Evolutionary conservation across 2,797 vertebrate genomes (phyloP).

Genomic region (Rhinichthys osculus): DNA sequence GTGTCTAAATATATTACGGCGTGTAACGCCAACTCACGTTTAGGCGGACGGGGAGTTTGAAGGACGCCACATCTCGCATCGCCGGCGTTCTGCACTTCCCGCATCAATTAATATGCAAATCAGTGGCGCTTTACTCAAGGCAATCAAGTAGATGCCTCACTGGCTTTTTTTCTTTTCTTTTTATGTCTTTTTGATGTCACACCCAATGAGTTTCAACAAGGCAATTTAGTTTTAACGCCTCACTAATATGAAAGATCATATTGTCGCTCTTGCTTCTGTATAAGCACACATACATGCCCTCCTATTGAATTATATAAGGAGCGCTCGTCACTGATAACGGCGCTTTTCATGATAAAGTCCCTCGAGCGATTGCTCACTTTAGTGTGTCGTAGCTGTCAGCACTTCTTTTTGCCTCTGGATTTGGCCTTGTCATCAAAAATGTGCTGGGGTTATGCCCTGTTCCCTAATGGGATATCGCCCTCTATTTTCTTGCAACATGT

Average conservation of each 20-base stretch:
- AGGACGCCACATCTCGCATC: constrained; percentile 35
- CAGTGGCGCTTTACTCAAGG: constrained; percentile 61
- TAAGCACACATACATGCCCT: constrained; percentile 22
- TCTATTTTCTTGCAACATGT: background rate
- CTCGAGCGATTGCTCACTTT: constrained; percentile 12
- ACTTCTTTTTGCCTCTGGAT: constrained; percentile 1
- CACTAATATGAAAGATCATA: constrained; percentile 36
- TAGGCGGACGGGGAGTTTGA: constrained; percentile 19
- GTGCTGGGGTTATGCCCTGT: background rate
- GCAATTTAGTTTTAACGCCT: constrained; percentile 41
- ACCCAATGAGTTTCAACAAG: constrained; percentile 48
- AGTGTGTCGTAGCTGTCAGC: constrained; percentile 25
- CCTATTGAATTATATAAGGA: constrained; percentile 21
- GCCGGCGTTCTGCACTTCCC: constrained; percentile 65
- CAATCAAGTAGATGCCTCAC: constrained; percentile 71
- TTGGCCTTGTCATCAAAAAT: constrained; percentile 27
- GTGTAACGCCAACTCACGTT: background rate
- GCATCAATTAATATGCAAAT: constrained; percentile 82
- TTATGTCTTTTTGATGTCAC: constrained; percentile 51
- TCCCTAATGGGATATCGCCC: background rate
- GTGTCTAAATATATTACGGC: background rate
- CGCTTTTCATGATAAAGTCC: background rate
- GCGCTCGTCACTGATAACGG: constrained; percentile 1
- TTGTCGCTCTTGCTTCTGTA: constrained; percentile 13
- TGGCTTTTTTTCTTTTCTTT: constrained; percentile 57